Evolutionary conservation across 1,140 invertebrate species (phyloP), one percentile per base, ranked within the genome.

Genomic region (Melitaea cinxia): DNA sequence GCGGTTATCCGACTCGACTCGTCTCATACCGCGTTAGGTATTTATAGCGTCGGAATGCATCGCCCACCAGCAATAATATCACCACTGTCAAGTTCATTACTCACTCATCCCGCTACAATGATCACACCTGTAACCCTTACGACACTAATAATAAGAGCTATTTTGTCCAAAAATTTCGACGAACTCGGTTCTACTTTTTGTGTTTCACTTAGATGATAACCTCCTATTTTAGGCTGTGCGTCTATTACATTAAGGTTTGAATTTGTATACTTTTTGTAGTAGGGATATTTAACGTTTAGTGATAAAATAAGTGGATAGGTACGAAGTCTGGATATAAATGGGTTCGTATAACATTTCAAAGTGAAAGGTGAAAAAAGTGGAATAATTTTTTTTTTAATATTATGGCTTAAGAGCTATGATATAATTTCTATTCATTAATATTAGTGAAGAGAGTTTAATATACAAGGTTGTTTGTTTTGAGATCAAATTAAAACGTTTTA

Each of bases 21-120:
- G 56, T 54, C 56, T 59, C 37, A 24, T 56, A 49, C 24, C 35
- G 49, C 47, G 63, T 53, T 75, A 77, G 58, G 73, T 80, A 80
- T 80, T 80, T 80, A 78, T 80, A 80, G 72, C 70, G 56, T 33
- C 56, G 76, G 78, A 81, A 81, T 78, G 74, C 71, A 65, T 71
- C 74, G 72, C 72, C 71, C 75, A 74, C 74, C 72, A 57, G 59
- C 72, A 70, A 76, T 70, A 77, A 74, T 74, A 81, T 75, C 71
- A 65, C 74, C 78, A 80, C 75, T 83, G 78, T 83, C 78, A 83
- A 83, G 78, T 80, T 80, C 80, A 80, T 82, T 78, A 80, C 72
- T 77, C 72, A 78, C 61, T 77, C 59, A 67, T 68, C 59, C 42
- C 59, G 62, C 26, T 53, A 67, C 49, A 68, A 47, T 21, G 7